phyloP scores from a whole-genome alignment of 2,888 invertebrate genomes.

The Merodon equestris region DNA sequence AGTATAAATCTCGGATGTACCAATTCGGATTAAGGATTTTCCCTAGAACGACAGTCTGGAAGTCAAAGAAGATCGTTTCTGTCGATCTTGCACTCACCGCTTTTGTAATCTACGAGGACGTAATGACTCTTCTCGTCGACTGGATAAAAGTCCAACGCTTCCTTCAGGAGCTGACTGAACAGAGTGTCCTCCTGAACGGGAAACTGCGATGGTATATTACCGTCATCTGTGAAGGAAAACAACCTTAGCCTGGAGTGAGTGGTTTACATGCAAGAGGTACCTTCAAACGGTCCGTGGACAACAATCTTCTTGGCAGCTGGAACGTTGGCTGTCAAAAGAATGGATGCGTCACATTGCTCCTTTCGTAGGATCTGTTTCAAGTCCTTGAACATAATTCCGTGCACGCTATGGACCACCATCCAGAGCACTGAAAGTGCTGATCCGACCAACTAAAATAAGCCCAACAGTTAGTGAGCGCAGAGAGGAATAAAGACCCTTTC shows the following conservation, averaged over 20 bases:
- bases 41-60: conserved; percentile 80
- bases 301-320: conserved; percentile 99
- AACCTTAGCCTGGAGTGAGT: not conserved
- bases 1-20: conserved; percentile 96
- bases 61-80: not conserved
- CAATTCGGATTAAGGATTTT: conserved; percentile 97
- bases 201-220: conserved; percentile 98
- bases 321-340: conserved; percentile 98
- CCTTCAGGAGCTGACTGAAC: conserved; percentile 95
- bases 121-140: conserved; percentile 95
- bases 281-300: conserved; percentile 89
- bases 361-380: conserved; percentile 98
- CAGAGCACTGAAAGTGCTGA: conserved; percentile 96
- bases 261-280: conserved; percentile 29
- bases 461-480: no score
- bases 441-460: conserved; percentile 84
- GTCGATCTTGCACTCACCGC: conserved; percentile 84
- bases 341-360: conserved; percentile 99
- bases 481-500: no score
- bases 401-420: conserved; percentile 99
- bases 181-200: conserved; percentile 99
- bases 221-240: conserved; percentile 83
- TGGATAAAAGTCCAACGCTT: conserved; percentile 97
- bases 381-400: conserved; percentile 99
- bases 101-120: conserved; percentile 98